phyloP scores from a whole-genome alignment of 2,797 vertebrate species.

The Australoheros facetus region DNA sequence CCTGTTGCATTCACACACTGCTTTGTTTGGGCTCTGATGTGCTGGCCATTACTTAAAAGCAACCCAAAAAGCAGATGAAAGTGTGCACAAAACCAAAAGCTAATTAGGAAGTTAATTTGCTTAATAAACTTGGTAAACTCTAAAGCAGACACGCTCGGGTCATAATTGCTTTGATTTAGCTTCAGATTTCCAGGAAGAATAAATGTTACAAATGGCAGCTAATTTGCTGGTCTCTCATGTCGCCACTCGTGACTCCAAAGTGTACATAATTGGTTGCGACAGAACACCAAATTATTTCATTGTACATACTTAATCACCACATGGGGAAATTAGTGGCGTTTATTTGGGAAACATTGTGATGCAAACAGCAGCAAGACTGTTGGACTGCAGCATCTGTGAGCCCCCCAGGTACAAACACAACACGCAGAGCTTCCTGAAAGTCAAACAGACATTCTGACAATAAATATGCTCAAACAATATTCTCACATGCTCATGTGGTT shows the following conservation, averaged over 20 bases:
- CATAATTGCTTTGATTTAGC: slow-evolving; percentile 75
- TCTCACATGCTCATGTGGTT: neutral
- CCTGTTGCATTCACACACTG: slow-evolving; percentile 35
- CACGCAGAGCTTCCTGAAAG: neutral
- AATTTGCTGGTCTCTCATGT: slow-evolving; percentile 69
- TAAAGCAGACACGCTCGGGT: slow-evolving; percentile 65
- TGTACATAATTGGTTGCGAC: slow-evolving; percentile 69
- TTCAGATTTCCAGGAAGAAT: slow-evolving; percentile 69
- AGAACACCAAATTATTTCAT: slow-evolving; percentile 68
- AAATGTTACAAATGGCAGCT: slow-evolving; percentile 69
- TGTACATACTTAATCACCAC: slow-evolving; percentile 68
- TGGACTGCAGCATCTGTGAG: slow-evolving; percentile 34
- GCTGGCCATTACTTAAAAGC: slow-evolving; percentile 66
- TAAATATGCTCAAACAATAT: neutral
- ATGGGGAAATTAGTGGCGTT: slow-evolving; percentile 69
- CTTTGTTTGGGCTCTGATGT: slow-evolving; percentile 58
- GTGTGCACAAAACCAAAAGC: slow-evolving; percentile 58
- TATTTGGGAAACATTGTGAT: slow-evolving; percentile 65
- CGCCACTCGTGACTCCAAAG: slow-evolving; percentile 60
- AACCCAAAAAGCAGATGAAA: slow-evolving; percentile 57
- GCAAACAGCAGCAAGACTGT: slow-evolving; percentile 47
- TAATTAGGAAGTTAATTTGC: slow-evolving; percentile 79
- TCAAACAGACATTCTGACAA: neutral
- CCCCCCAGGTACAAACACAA: slow-evolving; percentile 27
- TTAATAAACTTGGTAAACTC: slow-evolving; percentile 73